Conservation (phyloP, 1,140 invertebrate genomes). For the Drosophila mojavensis region DNA sequence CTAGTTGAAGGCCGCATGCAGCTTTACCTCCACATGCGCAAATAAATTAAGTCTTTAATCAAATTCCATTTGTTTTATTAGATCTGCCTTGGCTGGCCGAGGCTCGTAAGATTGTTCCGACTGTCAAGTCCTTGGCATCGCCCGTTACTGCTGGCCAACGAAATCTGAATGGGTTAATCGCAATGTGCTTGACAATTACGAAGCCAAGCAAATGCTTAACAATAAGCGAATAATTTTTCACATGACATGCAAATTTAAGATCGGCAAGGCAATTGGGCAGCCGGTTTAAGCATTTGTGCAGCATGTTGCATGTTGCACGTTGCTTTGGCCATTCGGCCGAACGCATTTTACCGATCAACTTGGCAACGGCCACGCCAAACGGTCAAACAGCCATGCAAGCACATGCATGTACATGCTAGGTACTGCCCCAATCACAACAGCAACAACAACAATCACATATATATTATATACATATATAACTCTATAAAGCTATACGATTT, state of each 20-base stretch:
- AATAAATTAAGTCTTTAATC: slow-evolving; percentile 1
- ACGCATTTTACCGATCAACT: slow-evolving; percentile 42
- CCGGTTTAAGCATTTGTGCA: slow-evolving; percentile 34
- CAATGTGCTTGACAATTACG: slow-evolving; percentile 19
- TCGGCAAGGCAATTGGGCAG: slow-evolving; percentile 27
- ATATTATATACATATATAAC: background rate
- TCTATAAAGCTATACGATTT: slow-evolving; percentile 60
- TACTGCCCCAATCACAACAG: background rate
- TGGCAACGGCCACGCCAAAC: slow-evolving; percentile 16
- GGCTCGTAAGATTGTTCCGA: too few species aligned
- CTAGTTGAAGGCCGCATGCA: background rate
- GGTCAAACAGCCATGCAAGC: background rate
- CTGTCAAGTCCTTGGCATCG: background rate
- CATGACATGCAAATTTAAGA: slow-evolving; percentile 68
- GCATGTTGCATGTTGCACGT: slow-evolving; percentile 36
- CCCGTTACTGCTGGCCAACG: background rate
- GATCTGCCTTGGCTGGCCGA: background rate
- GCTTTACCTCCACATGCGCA: background rate
- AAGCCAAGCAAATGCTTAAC: slow-evolving; percentile 62
- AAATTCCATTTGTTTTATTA: background rate
- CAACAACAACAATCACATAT: background rate
- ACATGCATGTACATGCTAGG: background rate
- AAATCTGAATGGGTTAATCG: slow-evolving; percentile 57
- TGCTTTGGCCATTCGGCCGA: slow-evolving; percentile 24
- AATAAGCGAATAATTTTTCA: slow-evolving; percentile 79